Evolutionary conservation across 2,888 invertebrate genomes (phyloP).

Genomic region (Cylloceria caligata): DNA sequence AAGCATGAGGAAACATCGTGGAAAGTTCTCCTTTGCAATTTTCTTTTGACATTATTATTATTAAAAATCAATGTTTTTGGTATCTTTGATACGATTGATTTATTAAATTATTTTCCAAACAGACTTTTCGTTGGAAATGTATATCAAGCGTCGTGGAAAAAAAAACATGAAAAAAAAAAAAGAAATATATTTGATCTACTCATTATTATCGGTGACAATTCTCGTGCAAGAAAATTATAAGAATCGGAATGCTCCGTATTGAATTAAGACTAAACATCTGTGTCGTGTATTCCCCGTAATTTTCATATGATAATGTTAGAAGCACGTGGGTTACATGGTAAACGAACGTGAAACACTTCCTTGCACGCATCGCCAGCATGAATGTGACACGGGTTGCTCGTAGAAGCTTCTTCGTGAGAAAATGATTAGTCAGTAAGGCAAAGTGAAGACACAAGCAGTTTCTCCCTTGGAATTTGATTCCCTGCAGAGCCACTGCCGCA

Average conservation of each 20-base stretch:
- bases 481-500: constrained; percentile 34
- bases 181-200: neutral
- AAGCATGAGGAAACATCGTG: too few relatives aligned
- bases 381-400: constrained; percentile 24
- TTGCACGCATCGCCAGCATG: constrained; percentile 42
- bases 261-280: constrained; percentile 10
- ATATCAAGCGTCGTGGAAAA: too few relatives aligned
- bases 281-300: constrained; percentile 19
- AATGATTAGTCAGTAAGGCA: constrained; percentile 61
- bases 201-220: neutral
- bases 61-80: too few relatives aligned
- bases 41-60: too few relatives aligned
- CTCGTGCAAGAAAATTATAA: neutral
- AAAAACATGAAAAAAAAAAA: too few relatives aligned
- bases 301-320: constrained; percentile 34
- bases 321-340: neutral
- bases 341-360: constrained; percentile 21
- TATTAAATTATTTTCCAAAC: too few relatives aligned
- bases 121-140: too few relatives aligned
- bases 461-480: constrained; percentile 63
- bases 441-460: constrained; percentile 58
- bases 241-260: neutral
- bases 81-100: too few relatives aligned
- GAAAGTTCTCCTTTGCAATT: too few relatives aligned
- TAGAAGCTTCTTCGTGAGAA: constrained; percentile 45